These are phyloP conservation scores for Andrena chrysosceles DNA, from an alignment of 2,888 invertebrate genomes.

Conservation along the genomic window DNA sequence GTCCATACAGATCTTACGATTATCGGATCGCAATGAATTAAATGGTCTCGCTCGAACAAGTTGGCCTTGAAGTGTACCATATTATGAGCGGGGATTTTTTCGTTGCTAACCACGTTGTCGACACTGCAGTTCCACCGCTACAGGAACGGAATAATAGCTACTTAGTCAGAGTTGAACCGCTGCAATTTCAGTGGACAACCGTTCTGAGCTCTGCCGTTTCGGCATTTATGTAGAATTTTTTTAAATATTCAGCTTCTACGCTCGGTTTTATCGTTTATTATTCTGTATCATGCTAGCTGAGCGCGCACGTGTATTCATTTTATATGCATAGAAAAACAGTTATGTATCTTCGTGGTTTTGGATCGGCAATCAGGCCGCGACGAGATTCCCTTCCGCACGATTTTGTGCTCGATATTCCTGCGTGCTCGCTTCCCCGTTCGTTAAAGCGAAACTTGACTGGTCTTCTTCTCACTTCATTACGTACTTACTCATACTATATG, in stretches of 20 bases:
- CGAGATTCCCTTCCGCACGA: slow-evolving; percentile 29
- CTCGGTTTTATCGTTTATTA: slow-evolving; percentile 62
- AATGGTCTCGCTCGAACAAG: slow-evolving; percentile 16
- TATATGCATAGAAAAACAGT: slow-evolving; percentile 50
- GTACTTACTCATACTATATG: neutral
- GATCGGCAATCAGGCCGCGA: slow-evolving; percentile 32
- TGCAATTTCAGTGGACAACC: neutral
- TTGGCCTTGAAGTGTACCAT: slow-evolving; percentile 9
- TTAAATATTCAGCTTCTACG: slow-evolving; percentile 63
- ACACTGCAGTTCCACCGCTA: neutral
- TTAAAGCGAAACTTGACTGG: neutral
- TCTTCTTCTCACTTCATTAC: neutral
- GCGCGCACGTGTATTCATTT: slow-evolving; percentile 54
- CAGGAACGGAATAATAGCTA: neutral
- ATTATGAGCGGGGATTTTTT: slow-evolving; percentile 24
- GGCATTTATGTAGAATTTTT: slow-evolving; percentile 51
- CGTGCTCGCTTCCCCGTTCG: neutral
- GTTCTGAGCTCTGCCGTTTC: slow-evolving; percentile 22
- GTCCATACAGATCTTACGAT: slow-evolving; percentile 10
- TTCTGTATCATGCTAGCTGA: slow-evolving; percentile 52
- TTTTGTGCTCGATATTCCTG: neutral
- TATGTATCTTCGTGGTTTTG: slow-evolving; percentile 28
- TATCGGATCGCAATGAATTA: slow-evolving; percentile 15
- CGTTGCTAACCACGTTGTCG: neutral
- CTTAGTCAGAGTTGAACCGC: neutral